Conservation (phyloP, 2,888 invertebrate genomes). For the Taphrorychus bicolor region DNA sequence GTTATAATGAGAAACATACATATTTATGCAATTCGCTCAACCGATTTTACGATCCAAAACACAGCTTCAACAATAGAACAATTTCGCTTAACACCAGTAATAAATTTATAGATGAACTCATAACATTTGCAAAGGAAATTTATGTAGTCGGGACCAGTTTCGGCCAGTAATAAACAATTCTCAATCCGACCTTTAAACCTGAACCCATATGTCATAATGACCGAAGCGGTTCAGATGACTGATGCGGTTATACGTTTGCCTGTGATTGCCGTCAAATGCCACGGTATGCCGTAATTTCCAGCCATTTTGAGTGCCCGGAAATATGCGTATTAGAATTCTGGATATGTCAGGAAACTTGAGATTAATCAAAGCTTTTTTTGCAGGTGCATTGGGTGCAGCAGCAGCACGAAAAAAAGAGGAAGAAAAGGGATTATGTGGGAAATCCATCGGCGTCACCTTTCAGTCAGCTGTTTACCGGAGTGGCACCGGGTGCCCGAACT, state of each 20-base stretch:
- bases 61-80: background rate
- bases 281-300: conserved; percentile 28
- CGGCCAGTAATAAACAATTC: conserved; percentile 11
- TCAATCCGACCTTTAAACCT: conserved; percentile 3
- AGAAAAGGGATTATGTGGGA: conserved; percentile 82
- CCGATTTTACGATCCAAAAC: too few species aligned
- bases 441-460: conserved; percentile 64
- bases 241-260: conserved; percentile 27
- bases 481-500: conserved; percentile 58
- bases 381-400: conserved; percentile 95
- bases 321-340: background rate
- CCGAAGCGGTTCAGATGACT: conserved; percentile 29
- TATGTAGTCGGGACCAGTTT: conserved; percentile 5
- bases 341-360: background rate
- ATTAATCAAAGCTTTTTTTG: conserved; percentile 24
- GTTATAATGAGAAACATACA: too few species aligned
- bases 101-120: background rate
- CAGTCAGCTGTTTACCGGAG: conserved; percentile 58
- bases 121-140: conserved; percentile 11
- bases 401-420: conserved; percentile 85
- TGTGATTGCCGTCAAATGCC: conserved; percentile 36
- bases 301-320: conserved; percentile 22
- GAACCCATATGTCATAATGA: conserved; percentile 31
- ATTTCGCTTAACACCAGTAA: background rate
- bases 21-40: too few species aligned